phyloP scores from a whole-genome alignment of 2,797 vertebrate genomes.

The Epinephelus awoara region DNA sequence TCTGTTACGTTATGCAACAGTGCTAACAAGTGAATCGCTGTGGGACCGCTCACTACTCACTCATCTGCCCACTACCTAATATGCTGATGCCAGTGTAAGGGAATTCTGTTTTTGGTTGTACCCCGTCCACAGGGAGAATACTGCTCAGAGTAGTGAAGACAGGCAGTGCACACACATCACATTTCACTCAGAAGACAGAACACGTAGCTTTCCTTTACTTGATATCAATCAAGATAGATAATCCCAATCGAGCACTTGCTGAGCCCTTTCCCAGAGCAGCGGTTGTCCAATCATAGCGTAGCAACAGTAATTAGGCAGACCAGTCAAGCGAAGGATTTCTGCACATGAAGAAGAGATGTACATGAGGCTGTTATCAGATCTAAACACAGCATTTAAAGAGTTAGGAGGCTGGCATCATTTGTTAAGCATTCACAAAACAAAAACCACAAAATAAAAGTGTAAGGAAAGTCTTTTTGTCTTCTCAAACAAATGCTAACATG shows the following conservation, averaged over 20 bases:
- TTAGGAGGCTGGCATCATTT: neutral
- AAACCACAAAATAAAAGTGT: neutral
- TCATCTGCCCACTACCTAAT: conserved; percentile 20
- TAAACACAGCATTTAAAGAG: neutral
- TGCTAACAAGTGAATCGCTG: conserved; percentile 25
- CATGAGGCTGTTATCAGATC: neutral
- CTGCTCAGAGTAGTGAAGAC: neutral
- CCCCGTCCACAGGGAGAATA: neutral
- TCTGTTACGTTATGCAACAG: conserved; percentile 35
- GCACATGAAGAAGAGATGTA: neutral
- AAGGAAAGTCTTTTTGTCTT: neutral
- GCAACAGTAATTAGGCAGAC: neutral
- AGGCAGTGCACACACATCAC: neutral
- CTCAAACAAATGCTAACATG: neutral
- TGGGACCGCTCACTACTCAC: conserved; percentile 29
- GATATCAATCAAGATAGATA: neutral
- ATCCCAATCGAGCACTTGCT: neutral
- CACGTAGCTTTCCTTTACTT: neutral
- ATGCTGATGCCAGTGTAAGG: conserved; percentile 24
- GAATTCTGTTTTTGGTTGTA: conserved; percentile 39
- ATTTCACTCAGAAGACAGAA: conserved; percentile 2
- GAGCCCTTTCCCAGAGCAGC: neutral
- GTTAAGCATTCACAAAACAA: neutral
- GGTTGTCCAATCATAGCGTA: neutral
- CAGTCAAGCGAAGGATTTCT: neutral